Base-by-base conservation (phyloP, 2,113 vertebrate species). In the Oreochromis spilurus region DNA sequence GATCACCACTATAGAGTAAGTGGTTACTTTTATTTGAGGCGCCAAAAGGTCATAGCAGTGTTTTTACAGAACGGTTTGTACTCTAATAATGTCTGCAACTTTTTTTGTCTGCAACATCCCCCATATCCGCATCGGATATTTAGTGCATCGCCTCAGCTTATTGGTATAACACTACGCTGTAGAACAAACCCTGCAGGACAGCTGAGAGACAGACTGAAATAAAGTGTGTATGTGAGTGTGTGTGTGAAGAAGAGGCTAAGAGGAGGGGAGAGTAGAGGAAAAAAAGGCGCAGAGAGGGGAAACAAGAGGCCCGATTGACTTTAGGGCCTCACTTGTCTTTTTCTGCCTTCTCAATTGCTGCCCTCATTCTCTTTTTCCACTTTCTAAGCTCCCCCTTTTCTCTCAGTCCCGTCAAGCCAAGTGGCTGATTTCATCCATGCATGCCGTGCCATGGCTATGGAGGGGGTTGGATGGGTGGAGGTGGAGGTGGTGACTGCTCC, bases 401-500 rank as follows among this genome's bases (percentile, higher is more conserved):
- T 80, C 14, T 87, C 60, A 67, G 48, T 54, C 53, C 62, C 13
- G 1, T 62, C 9, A 10, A 84, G 89, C 87, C 91, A 95, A 93
- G 87, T 84, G 86, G 86, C 81, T 40, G 87, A 83, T 91, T 91
- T 87, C 19, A 6, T 86, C 78, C 83, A 7, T 86, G 88, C 84
- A 75, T 87, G 84, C 38, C 40, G 14, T 67, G 58, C n/a, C 4
- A 14, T 21, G 45, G 53, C 9, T 31, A 21, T 40, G 62, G 60
- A 75, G 17, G 34, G 82, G 55, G 81, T 11, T 62, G 78, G 78
- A 62, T 77, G 79, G 58, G 79, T 89, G 92, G 93, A 89, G 92
- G 92, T 90, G 77, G 84, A 93, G 90, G 94, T 94, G 95, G 89
- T 93, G 95, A 96, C 86, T 93, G 89, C 31, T 95, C 88, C 95